Conservation (phyloP, 2,888 invertebrate genomes). For the Noctua janthe region DNA sequence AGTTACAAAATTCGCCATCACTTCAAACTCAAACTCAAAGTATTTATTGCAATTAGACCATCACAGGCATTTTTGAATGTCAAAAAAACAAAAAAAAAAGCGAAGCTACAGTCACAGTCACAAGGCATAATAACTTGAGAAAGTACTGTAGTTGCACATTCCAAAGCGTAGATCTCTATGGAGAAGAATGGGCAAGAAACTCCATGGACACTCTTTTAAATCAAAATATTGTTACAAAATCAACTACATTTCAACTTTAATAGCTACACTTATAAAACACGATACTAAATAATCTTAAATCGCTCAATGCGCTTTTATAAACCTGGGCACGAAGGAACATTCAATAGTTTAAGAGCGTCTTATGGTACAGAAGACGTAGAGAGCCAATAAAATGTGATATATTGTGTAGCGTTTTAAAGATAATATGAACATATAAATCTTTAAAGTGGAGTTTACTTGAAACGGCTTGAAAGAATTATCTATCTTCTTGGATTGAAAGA, state of each 20-base stretch:
- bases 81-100: too few species aligned
- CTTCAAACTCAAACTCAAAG: too few species aligned
- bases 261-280: neutral
- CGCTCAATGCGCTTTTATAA: neutral
- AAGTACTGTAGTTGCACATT: too few species aligned
- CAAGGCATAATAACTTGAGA: too few species aligned
- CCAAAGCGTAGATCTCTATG: too few species aligned
- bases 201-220: too few species aligned
- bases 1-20: neutral
- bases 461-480: neutral
- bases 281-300: neutral
- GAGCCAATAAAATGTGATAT: slow-evolving; percentile 32
- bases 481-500: neutral
- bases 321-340: slow-evolving; percentile 15
- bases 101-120: too few species aligned
- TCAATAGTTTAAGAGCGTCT: neutral
- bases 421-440: slow-evolving; percentile 11
- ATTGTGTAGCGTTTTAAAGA: slow-evolving; percentile 23
- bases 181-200: too few species aligned
- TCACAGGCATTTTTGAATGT: too few species aligned
- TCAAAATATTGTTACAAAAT: too few species aligned
- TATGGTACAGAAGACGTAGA: slow-evolving; percentile 14
- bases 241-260: neutral
- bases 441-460: neutral
- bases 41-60: too few species aligned